Conservation (phyloP, 1,140 invertebrate species). For the Diploscapter pachys region DNA sequence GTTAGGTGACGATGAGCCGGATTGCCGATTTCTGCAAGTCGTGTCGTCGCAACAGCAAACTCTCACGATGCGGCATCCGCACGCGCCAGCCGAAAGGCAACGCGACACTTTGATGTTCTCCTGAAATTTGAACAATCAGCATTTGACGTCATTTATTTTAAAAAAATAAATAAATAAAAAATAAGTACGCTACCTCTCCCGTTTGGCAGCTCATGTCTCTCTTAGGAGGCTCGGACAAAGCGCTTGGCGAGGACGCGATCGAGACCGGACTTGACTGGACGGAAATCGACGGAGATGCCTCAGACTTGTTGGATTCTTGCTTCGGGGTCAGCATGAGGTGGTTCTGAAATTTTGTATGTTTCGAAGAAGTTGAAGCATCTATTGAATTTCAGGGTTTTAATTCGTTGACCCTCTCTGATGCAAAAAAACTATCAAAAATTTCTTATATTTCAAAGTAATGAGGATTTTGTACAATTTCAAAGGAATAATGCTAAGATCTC, state of each 20-base stretch:
- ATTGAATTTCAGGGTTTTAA: too few relatives aligned
- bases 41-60: slow-evolving; percentile 31
- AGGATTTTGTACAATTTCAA: too few relatives aligned
- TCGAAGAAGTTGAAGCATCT: too few relatives aligned
- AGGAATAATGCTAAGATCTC: too few relatives aligned
- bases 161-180: slow-evolving; percentile 3
- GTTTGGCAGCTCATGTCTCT: slow-evolving; percentile 7
- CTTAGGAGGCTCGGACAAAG: not conserved
- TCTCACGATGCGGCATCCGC: slow-evolving; percentile 26
- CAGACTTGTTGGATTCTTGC: too few relatives aligned
- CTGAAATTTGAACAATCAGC: slow-evolving; percentile 17
- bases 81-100: slow-evolving; percentile 20
- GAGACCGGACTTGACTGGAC: slow-evolving; percentile 9
- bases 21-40: slow-evolving; percentile 15
- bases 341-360: too few relatives aligned
- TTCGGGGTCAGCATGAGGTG: too few relatives aligned
- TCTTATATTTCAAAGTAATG: too few relatives aligned
- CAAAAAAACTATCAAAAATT: too few relatives aligned
- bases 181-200: not conserved
- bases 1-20: not conserved
- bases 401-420: too few relatives aligned
- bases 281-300: not conserved
- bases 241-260: not conserved
- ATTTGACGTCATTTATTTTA: slow-evolving; percentile 11
- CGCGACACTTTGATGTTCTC: slow-evolving; percentile 30